Conservation (phyloP, 2,888 invertebrate species). For the Nephrotoma appendiculata region DNA sequence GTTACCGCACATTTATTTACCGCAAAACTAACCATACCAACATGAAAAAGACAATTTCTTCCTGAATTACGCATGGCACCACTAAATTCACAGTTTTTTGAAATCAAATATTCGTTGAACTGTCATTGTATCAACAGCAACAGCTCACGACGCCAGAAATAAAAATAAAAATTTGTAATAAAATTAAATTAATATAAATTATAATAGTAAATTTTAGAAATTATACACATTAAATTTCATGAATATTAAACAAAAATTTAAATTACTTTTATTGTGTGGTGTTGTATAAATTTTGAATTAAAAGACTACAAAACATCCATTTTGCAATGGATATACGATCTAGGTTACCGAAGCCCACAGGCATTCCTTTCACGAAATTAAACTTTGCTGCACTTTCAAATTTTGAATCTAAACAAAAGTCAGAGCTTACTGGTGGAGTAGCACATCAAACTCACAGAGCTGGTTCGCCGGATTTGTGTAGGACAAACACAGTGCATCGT, state of each 20-base stretch:
- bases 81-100: neutral
- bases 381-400: neutral
- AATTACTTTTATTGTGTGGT: neutral
- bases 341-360: constrained; percentile 32
- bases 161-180: neutral
- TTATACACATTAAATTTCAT: neutral
- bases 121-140: neutral
- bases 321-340: constrained; percentile 18
- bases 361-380: constrained; percentile 9
- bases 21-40: neutral
- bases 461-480: constrained; percentile 21
- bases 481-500: constrained; percentile 3
- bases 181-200: neutral
- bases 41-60: neutral
- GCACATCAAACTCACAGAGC: neutral
- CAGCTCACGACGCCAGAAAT: neutral
- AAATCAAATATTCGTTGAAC: neutral
- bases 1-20: neutral
- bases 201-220: neutral
- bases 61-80: neutral
- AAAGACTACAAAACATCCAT: neutral
- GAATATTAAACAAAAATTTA: neutral
- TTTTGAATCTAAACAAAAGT: neutral
- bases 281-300: neutral
- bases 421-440: neutral